Evolutionary conservation across 2,797 vertebrate genomes (phyloP), one percentile per base, ranked within the genome.

Genomic region (Peromyscus melanophrys): DNA sequence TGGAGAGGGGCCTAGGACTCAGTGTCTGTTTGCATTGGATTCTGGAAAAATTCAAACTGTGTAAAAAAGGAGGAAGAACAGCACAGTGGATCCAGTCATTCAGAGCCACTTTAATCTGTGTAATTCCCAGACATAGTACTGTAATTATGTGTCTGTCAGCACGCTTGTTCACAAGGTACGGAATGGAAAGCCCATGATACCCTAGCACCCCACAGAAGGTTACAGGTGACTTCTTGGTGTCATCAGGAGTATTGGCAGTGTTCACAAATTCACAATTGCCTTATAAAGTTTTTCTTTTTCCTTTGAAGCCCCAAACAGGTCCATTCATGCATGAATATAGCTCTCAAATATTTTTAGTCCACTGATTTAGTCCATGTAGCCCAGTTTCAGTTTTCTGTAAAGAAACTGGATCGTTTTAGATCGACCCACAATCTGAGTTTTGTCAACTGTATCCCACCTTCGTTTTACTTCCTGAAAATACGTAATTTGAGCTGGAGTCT

Each of bases 291-390:
- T 82, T 78, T 23, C 16, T 55, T 29, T 12, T 78, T 57, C 3
- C n/a, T 4, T 52, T 43, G 1, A 94, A 93, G 34, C 88, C 29
- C 46, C 77, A 90, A 65, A 85, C 59, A 85, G 21, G 14, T 31
- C 34, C 25, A 57, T 71, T 86, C 81, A 87, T 43, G 77, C 75
- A 46, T 14, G 82, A 55, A 49, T 63, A 61, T 59, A 75, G 14
- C 43, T 92, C 73, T 90, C 52, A 71, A 73, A n/a, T 91, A 90
- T 59, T 94, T 89, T 96, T 61, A 84, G 63, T 81, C 14, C 59
- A 59, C 13, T 5, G 11, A 11, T 52, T 14, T 52, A 52, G 52
- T 52, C 52, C 52, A 52, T 82, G 34, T n/a, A 29, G 34, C 23
- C 80, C 49, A 76, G 3, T 73, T 89, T 80, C 43, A 69, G 69